Percentiles rank a stretch among this genome's conserved stretches.
Conservation (phyloP, 2,888 invertebrate species). For the Lymantria monacha region DNA sequence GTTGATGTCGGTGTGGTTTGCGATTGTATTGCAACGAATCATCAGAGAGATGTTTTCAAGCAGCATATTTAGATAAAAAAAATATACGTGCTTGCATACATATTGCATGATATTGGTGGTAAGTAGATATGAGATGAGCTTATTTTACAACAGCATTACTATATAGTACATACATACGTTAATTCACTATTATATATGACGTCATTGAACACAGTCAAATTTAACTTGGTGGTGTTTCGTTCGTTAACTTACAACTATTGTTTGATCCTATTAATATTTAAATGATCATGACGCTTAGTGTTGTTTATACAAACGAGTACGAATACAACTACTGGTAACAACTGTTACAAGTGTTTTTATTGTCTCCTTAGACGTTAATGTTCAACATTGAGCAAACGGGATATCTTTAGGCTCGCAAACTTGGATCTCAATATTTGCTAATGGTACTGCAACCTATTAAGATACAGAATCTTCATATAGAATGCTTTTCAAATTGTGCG, state of each 20-base stretch:
- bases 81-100: no score
- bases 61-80: no score
- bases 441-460: not conserved
- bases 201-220: conserved; percentile 71
- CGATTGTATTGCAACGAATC: no score
- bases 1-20: no score
- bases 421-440: not conserved
- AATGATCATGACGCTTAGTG: conserved; percentile 20
- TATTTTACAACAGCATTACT: no score
- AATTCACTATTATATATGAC: conserved; percentile 9
- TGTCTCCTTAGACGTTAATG: conserved; percentile 51
- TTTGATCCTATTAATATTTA: conserved; percentile 24
- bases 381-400: not conserved
- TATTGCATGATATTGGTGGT: no score
- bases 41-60: no score
- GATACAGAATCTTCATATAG: not conserved
- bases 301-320: conserved; percentile 9
- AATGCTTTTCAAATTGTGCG: not conserved
- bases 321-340: conserved; percentile 19
- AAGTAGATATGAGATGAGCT: no score
- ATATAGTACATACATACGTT: no score
- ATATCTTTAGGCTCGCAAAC: no score
- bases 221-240: conserved; percentile 68
- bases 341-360: conserved; percentile 47
- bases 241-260: conserved; percentile 35